These are phyloP conservation scores for Pseudopleuronectes americanus DNA, from an alignment of 2,797 vertebrate species.

Conservation along the genomic window DNA sequence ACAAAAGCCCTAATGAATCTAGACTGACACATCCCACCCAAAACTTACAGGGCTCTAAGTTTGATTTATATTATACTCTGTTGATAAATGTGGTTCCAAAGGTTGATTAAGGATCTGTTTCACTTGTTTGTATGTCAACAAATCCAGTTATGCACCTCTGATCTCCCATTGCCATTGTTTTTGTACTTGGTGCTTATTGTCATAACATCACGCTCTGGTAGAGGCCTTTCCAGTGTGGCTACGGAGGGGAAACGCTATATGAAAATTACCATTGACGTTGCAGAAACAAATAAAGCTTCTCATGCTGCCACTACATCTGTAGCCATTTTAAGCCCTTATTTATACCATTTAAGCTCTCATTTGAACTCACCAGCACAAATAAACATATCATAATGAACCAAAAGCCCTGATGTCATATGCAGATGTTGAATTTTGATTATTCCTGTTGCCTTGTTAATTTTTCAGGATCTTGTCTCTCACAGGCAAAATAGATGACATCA, in stretches of 20 bases:
- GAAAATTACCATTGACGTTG: constrained; percentile 81
- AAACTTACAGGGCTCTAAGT: constrained; percentile 62
- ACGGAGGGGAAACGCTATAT: constrained; percentile 67
- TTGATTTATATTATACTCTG: constrained; percentile 72
- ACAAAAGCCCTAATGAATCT: constrained; percentile 75
- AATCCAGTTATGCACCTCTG: constrained; percentile 80
- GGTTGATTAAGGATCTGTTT: constrained; percentile 83
- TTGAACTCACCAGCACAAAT: constrained; percentile 83
- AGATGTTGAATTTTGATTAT: constrained; percentile 83
- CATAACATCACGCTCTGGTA: constrained; percentile 81
- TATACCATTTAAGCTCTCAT: constrained; percentile 81
- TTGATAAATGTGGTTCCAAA: constrained; percentile 82
- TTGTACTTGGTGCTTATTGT: constrained; percentile 79
- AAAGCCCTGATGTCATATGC: constrained; percentile 78
- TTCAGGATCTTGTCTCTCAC: constrained; percentile 80
- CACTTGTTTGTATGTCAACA: constrained; percentile 84
- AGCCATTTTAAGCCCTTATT: constrained; percentile 82
- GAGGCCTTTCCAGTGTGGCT: constrained; percentile 67
- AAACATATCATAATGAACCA: constrained; percentile 80
- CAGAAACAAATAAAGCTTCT: constrained; percentile 80
- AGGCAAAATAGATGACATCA: constrained; percentile 84
- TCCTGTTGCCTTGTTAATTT: constrained; percentile 70
- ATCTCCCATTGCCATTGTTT: constrained; percentile 78
- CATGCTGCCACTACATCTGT: constrained; percentile 83
- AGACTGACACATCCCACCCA: constrained; percentile 82